Base-by-base conservation (phyloP, 2,113 vertebrate species). In the Kobus ellipsiprymnus region DNA sequence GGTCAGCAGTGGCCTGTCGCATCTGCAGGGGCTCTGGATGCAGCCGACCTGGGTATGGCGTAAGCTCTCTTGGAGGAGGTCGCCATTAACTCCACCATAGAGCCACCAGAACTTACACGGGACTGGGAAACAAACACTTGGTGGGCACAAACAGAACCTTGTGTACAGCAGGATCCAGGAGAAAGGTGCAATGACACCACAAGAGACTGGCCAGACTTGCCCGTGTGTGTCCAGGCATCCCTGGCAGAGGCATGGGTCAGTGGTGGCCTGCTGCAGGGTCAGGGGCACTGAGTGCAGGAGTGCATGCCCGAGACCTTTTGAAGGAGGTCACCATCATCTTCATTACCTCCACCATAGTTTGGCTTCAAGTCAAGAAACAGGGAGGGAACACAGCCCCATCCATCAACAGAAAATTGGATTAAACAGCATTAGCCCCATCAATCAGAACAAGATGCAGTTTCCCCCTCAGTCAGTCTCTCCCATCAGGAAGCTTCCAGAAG, bases 391-490 rank as follows among this genome's bases (percentile, higher is more conserved):
- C 1, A 71, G 64, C n/a, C n/a, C 17, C 0, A 0, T 10, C 10
- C 9, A 1, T 71, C 67, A 5, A 71, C 19, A 71, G 67, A 71
- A 71, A 71, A 71, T 1, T 71, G 67, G 4, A 40, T 23, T 71
- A 40, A 23, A 71, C 19, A 40, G n/a, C 9, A 71, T 23, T 71
- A 21, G n/a, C 67, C 19, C 2, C 0, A 1, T 19, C n/a, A 11
- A 23, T 71, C n/a, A 40, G 10, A 71, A 71, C n/a, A 36, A 71
- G 19, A 71, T 5, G 2, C 33, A 36, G 5, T 36, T 71, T 71
- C 5, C 9, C n/a, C n/a, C 67, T 12, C 19, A 23, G n/a, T 36
- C 67, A 71, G 67, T 71, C n/a, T 71, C 19, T 71, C 67, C 33
- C 67, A 23, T 71, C n/a, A 71, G 67, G 67, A 36, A 71, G 19